phyloP scores from a whole-genome alignment of 2,888 invertebrate species.

The Tanytarsus gracilentus region DNA sequence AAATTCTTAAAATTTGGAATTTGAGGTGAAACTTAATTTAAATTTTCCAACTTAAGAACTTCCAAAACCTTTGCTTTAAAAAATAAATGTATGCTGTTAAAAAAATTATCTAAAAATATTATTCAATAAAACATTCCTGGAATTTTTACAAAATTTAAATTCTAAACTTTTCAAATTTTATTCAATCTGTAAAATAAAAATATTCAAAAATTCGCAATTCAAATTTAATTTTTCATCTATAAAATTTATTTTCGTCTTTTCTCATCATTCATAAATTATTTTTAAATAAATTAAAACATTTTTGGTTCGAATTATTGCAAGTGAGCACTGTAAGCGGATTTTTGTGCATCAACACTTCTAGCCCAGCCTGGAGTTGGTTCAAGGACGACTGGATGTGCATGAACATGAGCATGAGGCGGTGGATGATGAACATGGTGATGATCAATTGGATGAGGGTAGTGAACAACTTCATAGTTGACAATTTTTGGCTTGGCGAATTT shows the following conservation, averaged over 20 bases:
- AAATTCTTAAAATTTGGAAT: too few species aligned
- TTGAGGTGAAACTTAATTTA: too few species aligned
- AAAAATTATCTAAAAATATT: too few species aligned
- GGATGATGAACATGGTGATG: conserved; percentile 45
- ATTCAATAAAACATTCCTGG: too few species aligned
- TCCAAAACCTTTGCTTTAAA: too few species aligned
- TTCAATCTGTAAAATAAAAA: too few species aligned
- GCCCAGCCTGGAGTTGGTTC: conserved; percentile 54
- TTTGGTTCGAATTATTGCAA: background rate
- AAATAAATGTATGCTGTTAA: too few species aligned
- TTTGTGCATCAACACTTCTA: conserved; percentile 50
- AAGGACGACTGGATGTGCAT: conserved; percentile 30
- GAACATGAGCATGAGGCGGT: conserved; percentile 42
- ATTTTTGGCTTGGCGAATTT: conserved; percentile 79
- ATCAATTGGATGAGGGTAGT: conserved; percentile 65
- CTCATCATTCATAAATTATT: background rate
- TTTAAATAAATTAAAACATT: too few species aligned
- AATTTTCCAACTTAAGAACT: too few species aligned
- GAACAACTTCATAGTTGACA: conserved; percentile 78
- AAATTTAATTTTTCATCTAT: background rate
- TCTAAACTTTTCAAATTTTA: too few species aligned
- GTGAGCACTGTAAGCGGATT: conserved; percentile 50
- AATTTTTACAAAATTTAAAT: too few species aligned
- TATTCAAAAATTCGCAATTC: too few species aligned
- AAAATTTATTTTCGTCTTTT: background rate